Conservation (phyloP, 2,888 invertebrate genomes). For the Drosophila austrosaltans region DNA sequence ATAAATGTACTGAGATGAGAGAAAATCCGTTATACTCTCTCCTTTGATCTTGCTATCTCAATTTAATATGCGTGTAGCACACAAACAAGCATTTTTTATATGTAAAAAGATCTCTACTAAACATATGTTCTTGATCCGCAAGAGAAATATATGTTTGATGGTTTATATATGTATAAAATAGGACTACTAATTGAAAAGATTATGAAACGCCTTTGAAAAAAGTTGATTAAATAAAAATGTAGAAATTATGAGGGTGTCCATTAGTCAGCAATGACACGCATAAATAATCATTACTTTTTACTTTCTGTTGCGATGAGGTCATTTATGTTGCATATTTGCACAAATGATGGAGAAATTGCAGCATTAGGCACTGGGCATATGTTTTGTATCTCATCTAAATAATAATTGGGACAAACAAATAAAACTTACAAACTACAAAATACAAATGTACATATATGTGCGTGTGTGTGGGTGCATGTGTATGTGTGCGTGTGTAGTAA, state of each 20-base stretch:
- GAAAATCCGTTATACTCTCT: conserved; percentile 20
- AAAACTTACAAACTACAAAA: conserved; percentile 16
- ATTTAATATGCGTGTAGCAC: conserved; percentile 25
- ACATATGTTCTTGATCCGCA: too few relatives aligned
- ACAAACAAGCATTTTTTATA: too few relatives aligned
- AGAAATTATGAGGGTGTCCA: too few relatives aligned
- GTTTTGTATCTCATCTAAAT: conserved; percentile 48
- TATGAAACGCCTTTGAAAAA: too few relatives aligned
- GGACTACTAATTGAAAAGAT: too few relatives aligned
- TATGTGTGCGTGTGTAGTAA: conserved; percentile 50
- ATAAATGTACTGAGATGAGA: neutral
- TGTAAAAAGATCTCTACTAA: too few relatives aligned
- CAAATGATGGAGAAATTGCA: conserved; percentile 52
- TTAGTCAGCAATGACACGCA: conserved; percentile 1
- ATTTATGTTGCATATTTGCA: conserved; percentile 56
- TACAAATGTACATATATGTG: neutral
- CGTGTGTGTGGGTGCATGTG: neutral
- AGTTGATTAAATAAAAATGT: too few relatives aligned
- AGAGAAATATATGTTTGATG: too few relatives aligned
- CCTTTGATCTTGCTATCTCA: conserved; percentile 3
- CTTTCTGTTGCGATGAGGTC: conserved; percentile 31
- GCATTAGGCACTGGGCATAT: conserved; percentile 52
- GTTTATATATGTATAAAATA: too few relatives aligned
- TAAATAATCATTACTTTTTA: neutral
- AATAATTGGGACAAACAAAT: conserved; percentile 44